A percentile compares a stretch with the other conserved stretches of the same genome.
Conservation (phyloP, 2,113 vertebrate genomes). For the Athene noctua region DNA sequence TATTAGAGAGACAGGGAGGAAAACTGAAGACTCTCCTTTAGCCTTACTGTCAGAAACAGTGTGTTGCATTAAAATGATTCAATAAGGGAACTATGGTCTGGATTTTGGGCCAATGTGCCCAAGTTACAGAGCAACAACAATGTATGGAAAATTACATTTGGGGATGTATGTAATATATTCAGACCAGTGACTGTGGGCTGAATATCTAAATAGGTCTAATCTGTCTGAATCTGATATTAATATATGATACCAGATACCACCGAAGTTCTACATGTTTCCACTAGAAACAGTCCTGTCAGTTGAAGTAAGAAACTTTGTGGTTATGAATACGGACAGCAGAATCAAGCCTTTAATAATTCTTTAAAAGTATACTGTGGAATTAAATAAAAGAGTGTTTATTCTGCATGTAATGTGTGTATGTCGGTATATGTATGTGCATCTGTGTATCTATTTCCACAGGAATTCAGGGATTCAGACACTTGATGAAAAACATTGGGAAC, state of each 20-base stretch:
- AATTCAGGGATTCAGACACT: background rate
- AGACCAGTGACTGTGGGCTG: background rate
- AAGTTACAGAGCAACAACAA: background rate
- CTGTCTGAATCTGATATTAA: background rate
- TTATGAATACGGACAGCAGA: background rate
- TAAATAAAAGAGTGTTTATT: background rate
- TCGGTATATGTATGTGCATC: background rate
- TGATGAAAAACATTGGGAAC: background rate
- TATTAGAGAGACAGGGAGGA: background rate
- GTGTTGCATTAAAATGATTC: background rate
- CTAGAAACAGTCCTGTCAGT: background rate
- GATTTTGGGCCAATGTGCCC: background rate
- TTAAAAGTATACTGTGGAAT: background rate
- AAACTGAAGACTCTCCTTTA: background rate
- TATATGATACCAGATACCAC: background rate
- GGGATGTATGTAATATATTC: background rate
- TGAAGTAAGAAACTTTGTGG: background rate
- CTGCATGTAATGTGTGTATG: background rate
- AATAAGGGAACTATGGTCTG: background rate
- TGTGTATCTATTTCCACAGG: background rate
- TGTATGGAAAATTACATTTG: background rate
- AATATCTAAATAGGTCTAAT: background rate
- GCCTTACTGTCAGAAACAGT: background rate
- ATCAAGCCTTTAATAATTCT: background rate
- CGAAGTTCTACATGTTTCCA: background rate